Percentiles rank a stretch among this genome's conserved stretches.
phyloP scores from a whole-genome alignment of 2,888 invertebrate species.

The Leptogaster cylindrica region DNA sequence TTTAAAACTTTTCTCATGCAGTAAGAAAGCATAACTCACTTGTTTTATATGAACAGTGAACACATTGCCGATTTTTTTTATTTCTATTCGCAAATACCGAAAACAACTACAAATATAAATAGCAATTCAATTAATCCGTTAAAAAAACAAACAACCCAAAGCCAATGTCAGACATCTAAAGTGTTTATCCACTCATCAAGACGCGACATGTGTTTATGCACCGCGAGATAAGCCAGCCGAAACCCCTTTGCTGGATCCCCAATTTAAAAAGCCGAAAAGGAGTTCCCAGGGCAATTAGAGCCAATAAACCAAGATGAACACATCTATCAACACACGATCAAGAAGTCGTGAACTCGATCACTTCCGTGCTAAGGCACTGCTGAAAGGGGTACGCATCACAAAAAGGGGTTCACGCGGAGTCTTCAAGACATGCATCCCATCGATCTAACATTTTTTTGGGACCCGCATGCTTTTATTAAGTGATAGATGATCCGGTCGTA shows the following conservation, averaged over 20 bases:
- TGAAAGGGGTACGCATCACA: slow-evolving; percentile 20
- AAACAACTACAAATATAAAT: too few species aligned
- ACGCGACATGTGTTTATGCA: slow-evolving; percentile 21
- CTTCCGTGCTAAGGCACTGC: slow-evolving; percentile 6
- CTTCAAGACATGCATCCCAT: slow-evolving; percentile 31
- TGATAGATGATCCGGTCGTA: slow-evolving; percentile 22
- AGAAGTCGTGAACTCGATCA: slow-evolving; percentile 37
- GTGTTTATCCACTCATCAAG: not conserved
- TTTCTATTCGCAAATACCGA: too few species aligned
- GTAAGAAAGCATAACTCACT: too few species aligned
- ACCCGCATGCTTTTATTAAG: slow-evolving; percentile 30
- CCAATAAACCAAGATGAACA: slow-evolving; percentile 37
- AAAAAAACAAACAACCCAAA: too few species aligned
- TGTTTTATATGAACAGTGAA: too few species aligned
- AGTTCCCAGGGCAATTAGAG: slow-evolving; percentile 28
- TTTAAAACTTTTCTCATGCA: too few species aligned
- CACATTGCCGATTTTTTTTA: too few species aligned
- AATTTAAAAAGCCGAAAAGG: slow-evolving; percentile 17
- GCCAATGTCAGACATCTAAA: too few species aligned
- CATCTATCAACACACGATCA: slow-evolving; percentile 40
- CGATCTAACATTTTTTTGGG: slow-evolving; percentile 26
- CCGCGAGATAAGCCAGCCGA: not conserved
- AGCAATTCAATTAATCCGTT: too few species aligned
- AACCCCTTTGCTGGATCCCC: slow-evolving; percentile 9
- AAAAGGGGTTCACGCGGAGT: slow-evolving; percentile 43